Conservation (phyloP, 2,113 vertebrate species). For the Heliornis fulica region DNA sequence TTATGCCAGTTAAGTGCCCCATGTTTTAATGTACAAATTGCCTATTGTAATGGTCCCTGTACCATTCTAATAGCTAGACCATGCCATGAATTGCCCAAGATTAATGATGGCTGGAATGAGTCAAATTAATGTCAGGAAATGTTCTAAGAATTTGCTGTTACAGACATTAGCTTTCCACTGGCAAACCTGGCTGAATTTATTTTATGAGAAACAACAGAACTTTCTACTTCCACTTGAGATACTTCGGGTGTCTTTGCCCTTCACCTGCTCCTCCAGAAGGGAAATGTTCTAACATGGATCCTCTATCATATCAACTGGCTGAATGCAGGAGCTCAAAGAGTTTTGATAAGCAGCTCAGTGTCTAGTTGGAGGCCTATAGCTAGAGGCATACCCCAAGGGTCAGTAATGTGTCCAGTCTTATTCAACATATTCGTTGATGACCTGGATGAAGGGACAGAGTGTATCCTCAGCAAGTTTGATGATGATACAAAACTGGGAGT, state of each 20-base stretch:
- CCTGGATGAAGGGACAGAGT: too few species aligned
- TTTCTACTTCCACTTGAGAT: neutral
- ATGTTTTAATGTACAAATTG: neutral
- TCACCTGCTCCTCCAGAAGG: neutral
- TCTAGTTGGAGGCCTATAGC: too few species aligned
- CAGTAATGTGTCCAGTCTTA: too few species aligned
- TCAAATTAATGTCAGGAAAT: neutral
- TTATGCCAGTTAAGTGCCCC: neutral
- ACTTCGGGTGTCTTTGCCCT: neutral
- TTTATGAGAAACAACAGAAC: neutral
- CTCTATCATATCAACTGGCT: neutral
- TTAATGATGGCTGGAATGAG: neutral
- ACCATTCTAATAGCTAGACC: neutral
- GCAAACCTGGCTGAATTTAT: neutral
- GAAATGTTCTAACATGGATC: neutral
- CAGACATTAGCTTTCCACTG: neutral
- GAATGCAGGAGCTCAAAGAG: too few species aligned
- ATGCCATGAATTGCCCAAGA: neutral
- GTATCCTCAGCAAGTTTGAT: too few species aligned
- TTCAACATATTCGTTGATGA: too few species aligned
- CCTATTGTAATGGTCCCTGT: neutral
- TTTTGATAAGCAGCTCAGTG: too few species aligned
- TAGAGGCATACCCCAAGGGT: too few species aligned
- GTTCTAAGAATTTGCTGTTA: neutral
- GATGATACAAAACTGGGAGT: too few species aligned